phyloP scores from a whole-genome alignment of 2,888 invertebrate genomes.

The Aleiodes alternator region DNA sequence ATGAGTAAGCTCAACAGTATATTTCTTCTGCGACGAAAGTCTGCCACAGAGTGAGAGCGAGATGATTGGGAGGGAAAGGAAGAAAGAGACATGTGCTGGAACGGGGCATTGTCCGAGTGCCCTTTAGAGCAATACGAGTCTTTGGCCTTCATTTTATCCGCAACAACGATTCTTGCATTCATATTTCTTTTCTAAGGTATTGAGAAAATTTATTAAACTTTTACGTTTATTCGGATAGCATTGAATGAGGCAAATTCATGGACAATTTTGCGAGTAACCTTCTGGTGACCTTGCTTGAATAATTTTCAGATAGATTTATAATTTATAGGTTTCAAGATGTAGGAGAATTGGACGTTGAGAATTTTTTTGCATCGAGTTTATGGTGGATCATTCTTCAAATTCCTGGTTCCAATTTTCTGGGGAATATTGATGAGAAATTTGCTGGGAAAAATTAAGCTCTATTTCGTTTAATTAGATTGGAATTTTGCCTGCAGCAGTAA shows the following conservation, averaged over 20 bases:
- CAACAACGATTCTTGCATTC: conserved; percentile 21
- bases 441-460: too few relatives aligned
- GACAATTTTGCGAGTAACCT: not conserved
- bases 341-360: too few relatives aligned
- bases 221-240: not conserved
- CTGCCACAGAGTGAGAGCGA: not conserved
- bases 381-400: too few relatives aligned
- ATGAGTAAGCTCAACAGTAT: conserved; percentile 5
- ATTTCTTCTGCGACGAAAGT: conserved; percentile 34
- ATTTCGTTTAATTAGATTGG: too few relatives aligned
- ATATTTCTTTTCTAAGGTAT: conserved; percentile 27
- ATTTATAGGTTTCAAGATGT: too few relatives aligned
- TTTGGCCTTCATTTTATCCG: conserved; percentile 43
- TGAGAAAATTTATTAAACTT: conserved; percentile 5
- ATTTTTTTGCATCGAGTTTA: too few relatives aligned
- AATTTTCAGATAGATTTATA: too few relatives aligned
- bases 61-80: not conserved
- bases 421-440: too few relatives aligned
- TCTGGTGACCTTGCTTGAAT: too few relatives aligned
- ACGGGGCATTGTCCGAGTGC: conserved; percentile 47
- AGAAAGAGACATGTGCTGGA: conserved; percentile 28
- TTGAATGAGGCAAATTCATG: too few relatives aligned
- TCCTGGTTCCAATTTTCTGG: too few relatives aligned
- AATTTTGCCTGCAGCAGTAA: too few relatives aligned
- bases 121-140: conserved; percentile 32